phyloP scores from a whole-genome alignment of 2,888 invertebrate species.

The Ethmia dodecea region DNA sequence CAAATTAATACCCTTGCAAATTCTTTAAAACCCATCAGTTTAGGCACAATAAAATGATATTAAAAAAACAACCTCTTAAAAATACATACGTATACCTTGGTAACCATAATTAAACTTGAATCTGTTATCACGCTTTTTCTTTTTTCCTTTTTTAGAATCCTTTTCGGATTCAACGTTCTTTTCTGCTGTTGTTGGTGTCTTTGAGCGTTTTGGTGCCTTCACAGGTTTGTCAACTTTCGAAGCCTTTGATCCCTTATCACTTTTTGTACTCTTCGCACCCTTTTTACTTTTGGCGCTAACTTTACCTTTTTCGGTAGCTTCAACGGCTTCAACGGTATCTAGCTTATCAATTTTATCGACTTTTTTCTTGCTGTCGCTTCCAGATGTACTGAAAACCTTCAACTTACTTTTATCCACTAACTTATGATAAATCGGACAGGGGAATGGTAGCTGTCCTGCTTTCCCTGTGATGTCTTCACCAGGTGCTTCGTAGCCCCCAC shows the following conservation, averaged over 20 bases:
- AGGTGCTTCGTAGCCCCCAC: constrained; percentile 53
- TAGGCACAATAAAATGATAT: background rate
- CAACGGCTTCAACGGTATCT: no score
- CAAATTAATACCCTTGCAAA: background rate
- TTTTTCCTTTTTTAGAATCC: constrained; percentile 44
- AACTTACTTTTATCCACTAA: constrained; percentile 45
- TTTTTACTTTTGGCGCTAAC: constrained; percentile 22
- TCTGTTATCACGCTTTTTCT: constrained; percentile 46
- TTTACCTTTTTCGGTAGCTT: no score
- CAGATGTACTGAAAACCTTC: no score
- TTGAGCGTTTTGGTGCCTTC: no score
- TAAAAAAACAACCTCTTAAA: constrained; percentile 5
- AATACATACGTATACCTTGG: constrained; percentile 71
- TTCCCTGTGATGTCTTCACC: constrained; percentile 43
- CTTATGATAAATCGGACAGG: constrained; percentile 63
- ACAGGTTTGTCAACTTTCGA: no score
- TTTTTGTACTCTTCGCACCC: background rate
- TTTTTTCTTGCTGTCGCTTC: constrained; percentile 42
- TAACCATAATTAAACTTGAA: constrained; percentile 69
- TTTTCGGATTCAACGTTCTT: constrained; percentile 48
- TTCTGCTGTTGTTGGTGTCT: constrained; percentile 13
- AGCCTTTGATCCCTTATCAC: no score
- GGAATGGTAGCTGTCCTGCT: constrained; percentile 35
- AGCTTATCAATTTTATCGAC: no score
- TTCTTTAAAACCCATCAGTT: background rate